Evolutionary conservation across 35 echinoderm and acorn worm genomes (phyloP).

Genomic region (Hemicentrotus pulcherrimus): DNA sequence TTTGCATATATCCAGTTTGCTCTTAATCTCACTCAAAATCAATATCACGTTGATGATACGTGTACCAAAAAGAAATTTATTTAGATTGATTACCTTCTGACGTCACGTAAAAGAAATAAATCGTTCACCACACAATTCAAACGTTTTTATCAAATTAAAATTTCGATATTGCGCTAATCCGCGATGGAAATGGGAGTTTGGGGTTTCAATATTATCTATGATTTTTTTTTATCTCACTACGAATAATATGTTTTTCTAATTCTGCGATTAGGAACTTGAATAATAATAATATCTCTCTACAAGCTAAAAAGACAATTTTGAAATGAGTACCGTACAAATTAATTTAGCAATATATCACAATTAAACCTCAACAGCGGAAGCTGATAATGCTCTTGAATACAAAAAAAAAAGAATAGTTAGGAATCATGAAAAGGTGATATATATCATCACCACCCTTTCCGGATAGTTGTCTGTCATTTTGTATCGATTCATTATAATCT

Average conservation of each 20-base stretch:
- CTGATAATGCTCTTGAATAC: not conserved
- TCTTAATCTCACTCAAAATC: not conserved
- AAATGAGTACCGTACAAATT: not conserved
- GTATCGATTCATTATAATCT: not conserved
- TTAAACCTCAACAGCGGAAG: not conserved
- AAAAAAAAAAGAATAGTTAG: not conserved
- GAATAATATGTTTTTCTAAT: not conserved
- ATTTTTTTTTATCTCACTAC: not conserved
- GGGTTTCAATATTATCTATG: not conserved
- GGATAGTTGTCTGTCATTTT: conserved; percentile 11
- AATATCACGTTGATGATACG: not conserved
- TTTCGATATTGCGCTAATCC: not conserved
- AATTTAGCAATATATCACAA: conserved; percentile 4
- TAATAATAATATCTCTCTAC: not conserved
- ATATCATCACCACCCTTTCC: not conserved
- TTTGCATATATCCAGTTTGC: too few relatives aligned
- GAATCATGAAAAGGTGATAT: not conserved
- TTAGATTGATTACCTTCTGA: not conserved
- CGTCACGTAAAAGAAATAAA: not conserved
- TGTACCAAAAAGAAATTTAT: not conserved
- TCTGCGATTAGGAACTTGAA: conserved; percentile 2
- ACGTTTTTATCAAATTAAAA: not conserved
- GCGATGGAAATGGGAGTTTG: not conserved
- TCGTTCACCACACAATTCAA: not conserved
- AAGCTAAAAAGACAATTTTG: not conserved